These are phyloP conservation scores for Brachirus orientalis DNA, from an alignment of 2,113 vertebrate genomes.

Conservation along the genomic window DNA sequence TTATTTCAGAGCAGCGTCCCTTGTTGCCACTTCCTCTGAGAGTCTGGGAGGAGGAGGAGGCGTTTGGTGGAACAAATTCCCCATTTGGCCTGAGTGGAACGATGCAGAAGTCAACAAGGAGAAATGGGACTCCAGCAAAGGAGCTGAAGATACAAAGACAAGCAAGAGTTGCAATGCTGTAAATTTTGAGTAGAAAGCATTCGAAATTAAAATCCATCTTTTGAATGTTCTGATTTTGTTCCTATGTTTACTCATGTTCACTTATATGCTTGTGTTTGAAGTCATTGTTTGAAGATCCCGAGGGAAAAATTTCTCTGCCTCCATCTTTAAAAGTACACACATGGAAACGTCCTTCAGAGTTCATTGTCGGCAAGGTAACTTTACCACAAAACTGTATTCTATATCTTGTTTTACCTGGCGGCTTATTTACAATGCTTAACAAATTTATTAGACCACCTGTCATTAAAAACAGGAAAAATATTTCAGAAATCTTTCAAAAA, in stretches of 20 bases:
- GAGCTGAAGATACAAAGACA: constrained; percentile 82
- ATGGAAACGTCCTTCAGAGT: constrained; percentile 91
- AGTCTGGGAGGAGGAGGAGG: constrained; percentile 36
- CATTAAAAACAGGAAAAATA: too few relatives aligned
- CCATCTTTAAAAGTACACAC: constrained; percentile 84
- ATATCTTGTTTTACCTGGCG: too few relatives aligned
- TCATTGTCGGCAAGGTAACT: constrained; percentile 81
- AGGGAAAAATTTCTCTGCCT: constrained; percentile 89
- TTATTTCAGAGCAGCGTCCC: constrained; percentile 62
- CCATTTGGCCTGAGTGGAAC: constrained; percentile 93
- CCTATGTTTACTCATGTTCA: not conserved
- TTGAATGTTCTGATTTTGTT: not conserved
- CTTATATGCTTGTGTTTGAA: constrained; percentile 50
- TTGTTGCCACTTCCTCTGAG: constrained; percentile 33
- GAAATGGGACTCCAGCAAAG: constrained; percentile 89
- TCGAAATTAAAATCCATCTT: not conserved
- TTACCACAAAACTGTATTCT: not conserved
- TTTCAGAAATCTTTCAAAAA: too few relatives aligned
- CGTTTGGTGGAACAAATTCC: constrained; percentile 70
- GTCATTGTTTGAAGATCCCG: constrained; percentile 90
- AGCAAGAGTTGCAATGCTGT: constrained; percentile 79
- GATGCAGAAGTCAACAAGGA: constrained; percentile 89
- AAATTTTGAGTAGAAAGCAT: constrained; percentile 60
- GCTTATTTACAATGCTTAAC: too few relatives aligned
- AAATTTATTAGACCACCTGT: too few relatives aligned